Conservation (phyloP, 2,113 vertebrate species). For the Hypanus sabinus region DNA sequence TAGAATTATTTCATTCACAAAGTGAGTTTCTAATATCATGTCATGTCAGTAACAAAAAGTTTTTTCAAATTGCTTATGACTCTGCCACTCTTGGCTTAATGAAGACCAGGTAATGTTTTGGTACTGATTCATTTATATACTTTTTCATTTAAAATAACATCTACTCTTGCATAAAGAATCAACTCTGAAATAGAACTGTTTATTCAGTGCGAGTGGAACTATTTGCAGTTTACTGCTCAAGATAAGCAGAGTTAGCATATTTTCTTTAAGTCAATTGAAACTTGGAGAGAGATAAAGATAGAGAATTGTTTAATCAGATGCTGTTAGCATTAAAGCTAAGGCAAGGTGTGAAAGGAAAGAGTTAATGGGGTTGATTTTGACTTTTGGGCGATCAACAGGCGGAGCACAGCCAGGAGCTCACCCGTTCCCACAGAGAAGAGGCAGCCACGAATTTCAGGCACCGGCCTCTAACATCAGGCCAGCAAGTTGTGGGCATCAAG, state of each 20-base stretch:
- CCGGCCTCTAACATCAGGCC: neutral
- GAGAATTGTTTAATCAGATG: neutral
- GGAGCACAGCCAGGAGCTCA: neutral
- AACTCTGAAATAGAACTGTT: neutral
- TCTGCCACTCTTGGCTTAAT: neutral
- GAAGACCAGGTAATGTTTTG: neutral
- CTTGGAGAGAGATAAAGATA: neutral
- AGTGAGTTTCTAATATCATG: neutral
- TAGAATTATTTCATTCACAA: neutral
- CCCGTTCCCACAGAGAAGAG: neutral
- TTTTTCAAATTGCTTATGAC: neutral
- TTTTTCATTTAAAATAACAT: neutral
- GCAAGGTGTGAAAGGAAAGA: neutral
- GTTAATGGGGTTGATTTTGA: conserved; percentile 16
- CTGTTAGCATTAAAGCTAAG: neutral
- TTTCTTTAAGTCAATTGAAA: neutral
- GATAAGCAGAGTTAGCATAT: neutral
- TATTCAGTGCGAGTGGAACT: neutral
- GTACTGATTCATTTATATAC: neutral
- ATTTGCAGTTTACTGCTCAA: neutral
- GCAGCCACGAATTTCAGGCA: neutral
- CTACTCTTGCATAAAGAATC: neutral
- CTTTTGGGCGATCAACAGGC: conserved; percentile 1
- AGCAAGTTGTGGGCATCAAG: conserved; percentile 11
- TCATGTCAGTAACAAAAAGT: neutral